Conservation (phyloP, 2,797 vertebrate species). For the Myotis pilosus region DNA sequence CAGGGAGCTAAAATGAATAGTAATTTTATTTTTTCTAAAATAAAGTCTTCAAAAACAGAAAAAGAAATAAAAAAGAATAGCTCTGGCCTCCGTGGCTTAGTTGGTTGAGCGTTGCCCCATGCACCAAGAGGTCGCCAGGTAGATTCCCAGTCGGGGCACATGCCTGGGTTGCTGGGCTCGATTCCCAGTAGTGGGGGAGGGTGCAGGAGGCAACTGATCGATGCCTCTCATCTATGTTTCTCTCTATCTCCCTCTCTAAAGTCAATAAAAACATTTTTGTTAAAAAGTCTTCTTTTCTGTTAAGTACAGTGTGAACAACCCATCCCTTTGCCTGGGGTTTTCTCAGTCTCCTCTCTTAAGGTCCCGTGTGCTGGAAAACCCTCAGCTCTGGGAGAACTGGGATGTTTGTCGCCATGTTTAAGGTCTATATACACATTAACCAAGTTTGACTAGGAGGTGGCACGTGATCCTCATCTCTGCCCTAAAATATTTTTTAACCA, state of each 20-base stretch:
- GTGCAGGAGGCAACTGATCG: neutral
- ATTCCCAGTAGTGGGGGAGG: neutral
- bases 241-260: neutral
- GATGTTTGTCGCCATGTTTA: neutral
- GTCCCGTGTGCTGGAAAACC: neutral
- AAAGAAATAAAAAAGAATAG: neutral
- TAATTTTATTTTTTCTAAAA: neutral
- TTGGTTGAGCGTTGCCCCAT: neutral
- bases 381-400: neutral
- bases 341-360: neutral
- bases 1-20: neutral
- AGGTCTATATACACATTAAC: conserved; percentile 14
- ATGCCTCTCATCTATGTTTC: neutral
- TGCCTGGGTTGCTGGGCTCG: neutral
- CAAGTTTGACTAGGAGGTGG: neutral
- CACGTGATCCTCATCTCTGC: neutral
- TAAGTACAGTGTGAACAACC: neutral
- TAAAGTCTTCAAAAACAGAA: neutral
- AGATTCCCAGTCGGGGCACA: neutral
- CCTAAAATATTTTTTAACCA: neutral
- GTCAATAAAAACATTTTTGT: neutral
- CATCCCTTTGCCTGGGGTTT: neutral
- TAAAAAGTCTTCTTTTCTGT: neutral
- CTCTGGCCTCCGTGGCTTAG: neutral
- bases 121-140: neutral